A percentile compares a stretch with the other conserved stretches of the same genome.
Conservation (phyloP, 2,113 vertebrate genomes). For the Macquaria australasica region DNA sequence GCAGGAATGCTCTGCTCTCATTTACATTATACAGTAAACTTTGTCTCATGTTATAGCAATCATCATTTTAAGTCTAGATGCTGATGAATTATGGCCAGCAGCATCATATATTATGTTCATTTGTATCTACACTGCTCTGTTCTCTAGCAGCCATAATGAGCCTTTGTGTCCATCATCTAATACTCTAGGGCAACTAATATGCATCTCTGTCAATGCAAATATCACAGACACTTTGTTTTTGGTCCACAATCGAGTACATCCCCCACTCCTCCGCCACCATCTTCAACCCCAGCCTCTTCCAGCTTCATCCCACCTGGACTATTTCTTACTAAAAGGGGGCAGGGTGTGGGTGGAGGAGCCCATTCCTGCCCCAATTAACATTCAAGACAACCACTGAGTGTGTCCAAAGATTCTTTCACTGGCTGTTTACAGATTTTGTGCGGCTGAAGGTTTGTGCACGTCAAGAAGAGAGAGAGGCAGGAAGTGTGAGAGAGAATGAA, state of each 20-base stretch:
- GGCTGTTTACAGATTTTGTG: conserved; percentile 19
- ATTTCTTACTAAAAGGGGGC: conserved; percentile 40
- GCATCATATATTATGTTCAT: background rate
- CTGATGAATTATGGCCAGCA: background rate
- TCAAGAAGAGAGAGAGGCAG: conserved; percentile 3
- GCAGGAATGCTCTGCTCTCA: background rate
- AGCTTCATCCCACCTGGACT: conserved; percentile 26
- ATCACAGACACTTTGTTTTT: conserved; percentile 25
- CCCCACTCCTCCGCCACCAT: conserved; percentile 26
- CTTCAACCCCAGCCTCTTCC: conserved; percentile 28
- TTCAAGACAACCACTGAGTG: conserved; percentile 7
- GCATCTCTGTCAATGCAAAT: conserved; percentile 28
- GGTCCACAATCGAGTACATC: background rate
- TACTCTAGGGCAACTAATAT: background rate
- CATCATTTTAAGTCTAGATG: background rate
- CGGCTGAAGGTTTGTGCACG: conserved; percentile 26
- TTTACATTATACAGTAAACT: background rate
- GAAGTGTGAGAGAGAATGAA: conserved; percentile 12
- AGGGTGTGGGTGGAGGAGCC: conserved; percentile 44
- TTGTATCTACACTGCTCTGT: background rate
- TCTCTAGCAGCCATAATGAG: conserved; percentile 10
- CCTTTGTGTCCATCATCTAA: conserved; percentile 7
- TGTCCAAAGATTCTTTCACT: conserved; percentile 1
- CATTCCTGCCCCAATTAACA: conserved; percentile 37
- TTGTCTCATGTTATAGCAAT: background rate